These are phyloP conservation scores for Molanna angustata DNA, from an alignment of 2,888 invertebrate genomes.

Conservation along the genomic window DNA sequence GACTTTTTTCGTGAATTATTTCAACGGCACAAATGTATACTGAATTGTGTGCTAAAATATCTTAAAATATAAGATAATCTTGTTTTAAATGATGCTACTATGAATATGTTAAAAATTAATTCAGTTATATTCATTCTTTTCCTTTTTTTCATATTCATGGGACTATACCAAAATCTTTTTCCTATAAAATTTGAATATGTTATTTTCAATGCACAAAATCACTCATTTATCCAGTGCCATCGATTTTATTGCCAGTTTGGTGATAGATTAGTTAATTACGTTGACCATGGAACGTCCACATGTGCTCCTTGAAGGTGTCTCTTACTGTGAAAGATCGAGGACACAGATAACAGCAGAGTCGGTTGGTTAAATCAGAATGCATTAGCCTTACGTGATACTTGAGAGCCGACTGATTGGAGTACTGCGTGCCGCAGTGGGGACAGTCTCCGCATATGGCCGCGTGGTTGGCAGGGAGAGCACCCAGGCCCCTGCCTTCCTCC, in stretches of 20 bases:
- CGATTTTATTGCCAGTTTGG: neutral
- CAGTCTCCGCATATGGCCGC: slow-evolving; percentile 61
- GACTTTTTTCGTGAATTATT: too few relatives aligned
- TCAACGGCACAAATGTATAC: too few relatives aligned
- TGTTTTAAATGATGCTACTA: too few relatives aligned
- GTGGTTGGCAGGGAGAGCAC: slow-evolving; percentile 40
- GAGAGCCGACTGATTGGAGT: slow-evolving; percentile 67
- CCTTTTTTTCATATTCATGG: too few relatives aligned
- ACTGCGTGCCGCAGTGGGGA: slow-evolving; percentile 66
- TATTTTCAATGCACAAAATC: neutral
- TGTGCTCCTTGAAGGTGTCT: slow-evolving; percentile 67
- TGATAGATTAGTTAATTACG: slow-evolving; percentile 48
- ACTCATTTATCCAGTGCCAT: neutral
- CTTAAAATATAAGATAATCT: too few relatives aligned
- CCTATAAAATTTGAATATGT: neutral
- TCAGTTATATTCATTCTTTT: too few relatives aligned
- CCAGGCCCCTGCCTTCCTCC: slow-evolving; percentile 44
- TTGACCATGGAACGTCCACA: slow-evolving; percentile 65
- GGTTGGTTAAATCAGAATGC: slow-evolving; percentile 66
- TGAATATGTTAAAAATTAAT: too few relatives aligned
- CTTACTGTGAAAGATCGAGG: slow-evolving; percentile 67
- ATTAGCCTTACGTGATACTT: slow-evolving; percentile 67
- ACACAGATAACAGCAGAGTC: slow-evolving; percentile 67
- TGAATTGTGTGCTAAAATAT: too few relatives aligned
- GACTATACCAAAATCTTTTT: too few relatives aligned